Evolutionary conservation across 2,888 invertebrate genomes (phyloP), one percentile per base, ranked within the genome.

Genomic region (Zeuzera pyrina): DNA sequence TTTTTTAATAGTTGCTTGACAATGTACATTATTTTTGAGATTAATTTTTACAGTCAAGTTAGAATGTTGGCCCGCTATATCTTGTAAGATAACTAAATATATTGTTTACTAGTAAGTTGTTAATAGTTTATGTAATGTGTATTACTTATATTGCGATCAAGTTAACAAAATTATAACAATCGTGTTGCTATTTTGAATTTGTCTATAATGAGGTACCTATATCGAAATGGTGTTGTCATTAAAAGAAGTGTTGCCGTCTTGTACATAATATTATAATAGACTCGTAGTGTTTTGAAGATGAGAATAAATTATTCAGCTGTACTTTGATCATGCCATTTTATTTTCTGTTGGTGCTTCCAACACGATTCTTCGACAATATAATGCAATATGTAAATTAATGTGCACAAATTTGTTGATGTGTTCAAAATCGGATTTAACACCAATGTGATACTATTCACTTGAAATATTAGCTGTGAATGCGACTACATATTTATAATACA

Each of bases 81-180:
- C 44, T 61, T 79, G 81, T 79, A 81, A 81, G 77, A 78, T 81
- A 67, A 61, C n/a, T 11, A 15, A 15, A 29, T 61, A 61, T 65
- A 68, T 66, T 70, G 58, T 68, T 25, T 74, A 69, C 53, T 66
- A 76, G 70, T 81, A 81, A 83, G 81, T 79, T 81, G 81, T 83
- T 83, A 66, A 78, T 83, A 81, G 77, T 70, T 67, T 73, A 72
- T 61, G 52, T 66, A 71, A 69, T 69, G 64, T 66, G 62, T 69
- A 71, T 62, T 65, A 62, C 61, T 58, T 69, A 63, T 73, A 71
- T 69, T 67, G 61, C 56, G 61, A 74, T 71, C 63, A 68, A 68
- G 61, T 70, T 64, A 62, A 14, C 68, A 62, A 70, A 72, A 71
- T 67, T 66, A 67, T 64, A 53, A 61, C 52, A 58, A 60, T 57